Conservation (phyloP, 2,797 vertebrate genomes). For the Acrossocheilus fasciatus region DNA sequence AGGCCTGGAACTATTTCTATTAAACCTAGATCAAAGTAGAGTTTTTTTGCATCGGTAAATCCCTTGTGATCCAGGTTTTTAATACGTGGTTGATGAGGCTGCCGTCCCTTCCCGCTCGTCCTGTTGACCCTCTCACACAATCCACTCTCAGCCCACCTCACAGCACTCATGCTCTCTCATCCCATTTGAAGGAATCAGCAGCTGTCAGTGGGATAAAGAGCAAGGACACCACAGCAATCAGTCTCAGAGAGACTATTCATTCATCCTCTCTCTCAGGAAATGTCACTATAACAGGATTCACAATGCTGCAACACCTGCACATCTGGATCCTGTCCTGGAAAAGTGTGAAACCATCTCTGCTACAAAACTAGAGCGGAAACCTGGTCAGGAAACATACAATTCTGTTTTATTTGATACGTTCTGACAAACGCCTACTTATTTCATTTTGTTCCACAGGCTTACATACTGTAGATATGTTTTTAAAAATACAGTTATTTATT, state of each 20-base stretch:
- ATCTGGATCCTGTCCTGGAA: slow-evolving; percentile 36
- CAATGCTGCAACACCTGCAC: slow-evolving; percentile 28
- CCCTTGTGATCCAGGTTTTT: slow-evolving; percentile 11
- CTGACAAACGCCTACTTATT: neutral
- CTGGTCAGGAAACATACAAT: neutral
- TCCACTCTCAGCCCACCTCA: slow-evolving; percentile 11
- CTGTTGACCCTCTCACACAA: slow-evolving; percentile 17
- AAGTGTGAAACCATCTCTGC: slow-evolving; percentile 3
- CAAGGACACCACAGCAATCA: slow-evolving; percentile 48
- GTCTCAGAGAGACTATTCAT: neutral
- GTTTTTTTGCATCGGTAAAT: neutral
- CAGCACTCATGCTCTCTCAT: slow-evolving; percentile 4
- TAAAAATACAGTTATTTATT: neutral
- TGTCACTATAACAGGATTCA: slow-evolving; percentile 41
- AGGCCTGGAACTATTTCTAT: neutral
- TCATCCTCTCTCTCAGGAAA: slow-evolving; percentile 16
- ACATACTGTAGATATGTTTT: neutral
- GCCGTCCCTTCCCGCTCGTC: neutral
- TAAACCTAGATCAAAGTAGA: neutral
- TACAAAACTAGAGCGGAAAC: neutral
- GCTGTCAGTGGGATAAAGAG: slow-evolving; percentile 44
- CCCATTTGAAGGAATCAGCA: slow-evolving; percentile 35
- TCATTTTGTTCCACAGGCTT: neutral
- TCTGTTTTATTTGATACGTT: neutral
- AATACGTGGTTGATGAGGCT: neutral